Evolutionary conservation across 2,113 vertebrate species (phyloP).

Genomic region (Numida meleagris): DNA sequence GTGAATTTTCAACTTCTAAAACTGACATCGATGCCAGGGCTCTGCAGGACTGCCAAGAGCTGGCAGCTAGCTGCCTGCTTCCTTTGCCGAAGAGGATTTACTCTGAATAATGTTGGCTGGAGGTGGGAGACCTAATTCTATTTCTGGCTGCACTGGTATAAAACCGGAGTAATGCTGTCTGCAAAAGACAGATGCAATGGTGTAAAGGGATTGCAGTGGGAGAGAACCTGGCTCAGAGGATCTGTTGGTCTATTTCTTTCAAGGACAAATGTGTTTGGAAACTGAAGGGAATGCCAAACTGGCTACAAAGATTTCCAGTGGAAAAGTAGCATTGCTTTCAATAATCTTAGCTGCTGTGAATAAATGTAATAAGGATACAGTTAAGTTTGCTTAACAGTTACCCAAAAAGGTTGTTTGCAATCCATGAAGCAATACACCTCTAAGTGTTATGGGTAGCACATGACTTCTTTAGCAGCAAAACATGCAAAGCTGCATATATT

Average conservation of each 20-base stretch:
- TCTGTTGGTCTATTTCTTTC: neutral
- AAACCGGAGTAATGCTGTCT: neutral
- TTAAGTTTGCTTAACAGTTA: neutral
- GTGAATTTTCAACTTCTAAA: neutral
- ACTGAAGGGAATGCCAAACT: neutral
- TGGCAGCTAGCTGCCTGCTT: neutral
- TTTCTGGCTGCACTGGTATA: neutral
- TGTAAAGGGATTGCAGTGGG: neutral
- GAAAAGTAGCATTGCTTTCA: neutral
- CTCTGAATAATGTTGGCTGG: neutral
- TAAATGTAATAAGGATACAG: neutral
- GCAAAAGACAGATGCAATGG: neutral
- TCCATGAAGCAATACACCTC: neutral
- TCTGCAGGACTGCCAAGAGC: neutral
- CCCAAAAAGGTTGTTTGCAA: neutral
- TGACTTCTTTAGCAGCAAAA: neutral
- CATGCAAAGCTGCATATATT: neutral
- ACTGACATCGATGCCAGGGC: neutral
- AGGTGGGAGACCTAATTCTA: slow-evolving; percentile 21
- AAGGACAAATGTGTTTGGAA: neutral
- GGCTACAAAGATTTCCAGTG: neutral
- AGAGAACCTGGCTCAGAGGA: neutral
- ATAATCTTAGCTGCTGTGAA: neutral
- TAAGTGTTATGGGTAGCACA: neutral
- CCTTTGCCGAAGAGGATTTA: slow-evolving; percentile 42